Evolutionary conservation across 2,888 invertebrate species (phyloP).

Genomic region (Odontocolon sp.): DNA sequence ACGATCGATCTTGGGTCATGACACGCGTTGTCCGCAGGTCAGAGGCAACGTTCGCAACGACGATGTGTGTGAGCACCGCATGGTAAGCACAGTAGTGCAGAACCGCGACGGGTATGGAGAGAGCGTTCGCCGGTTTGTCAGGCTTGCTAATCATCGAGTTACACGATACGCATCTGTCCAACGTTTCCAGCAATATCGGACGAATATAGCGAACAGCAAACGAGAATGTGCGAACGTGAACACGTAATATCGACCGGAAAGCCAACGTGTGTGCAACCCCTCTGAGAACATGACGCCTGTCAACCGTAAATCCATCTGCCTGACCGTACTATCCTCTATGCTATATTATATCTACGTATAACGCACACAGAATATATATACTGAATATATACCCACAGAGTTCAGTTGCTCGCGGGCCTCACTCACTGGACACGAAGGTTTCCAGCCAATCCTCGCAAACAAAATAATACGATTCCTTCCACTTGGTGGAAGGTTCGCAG

Average conservation of each 20-base stretch:
- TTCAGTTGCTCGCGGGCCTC: constrained; percentile 63
- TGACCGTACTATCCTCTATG: constrained; percentile 37
- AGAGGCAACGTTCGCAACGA: constrained; percentile 50
- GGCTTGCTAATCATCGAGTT: constrained; percentile 69
- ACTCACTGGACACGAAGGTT: constrained; percentile 70
- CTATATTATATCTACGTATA: constrained; percentile 22
- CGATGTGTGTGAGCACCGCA: constrained; percentile 7
- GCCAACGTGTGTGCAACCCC: constrained; percentile 67
- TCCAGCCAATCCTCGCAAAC: constrained; percentile 59
- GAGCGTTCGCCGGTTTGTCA: constrained; percentile 61
- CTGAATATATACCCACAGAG: constrained; percentile 26
- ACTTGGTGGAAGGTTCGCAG: constrained; percentile 60
- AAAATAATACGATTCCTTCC: constrained; percentile 47
- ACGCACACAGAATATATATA: constrained; percentile 34
- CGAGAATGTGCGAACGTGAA: constrained; percentile 59
- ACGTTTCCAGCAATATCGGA: constrained; percentile 58
- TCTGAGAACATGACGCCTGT: constrained; percentile 72
- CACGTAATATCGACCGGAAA: constrained; percentile 74
- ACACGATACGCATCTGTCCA: constrained; percentile 64
- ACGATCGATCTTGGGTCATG: constrained; percentile 58
- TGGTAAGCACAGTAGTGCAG: neutral
- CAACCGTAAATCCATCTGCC: constrained; percentile 65
- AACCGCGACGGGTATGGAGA: constrained; percentile 7
- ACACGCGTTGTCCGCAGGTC: constrained; percentile 60
- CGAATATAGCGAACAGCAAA: constrained; percentile 36